Percentiles rank a stretch among this genome's conserved stretches.
These are phyloP conservation scores for Pachypeltis micranthus DNA, from an alignment of 1,140 invertebrate species.

Conservation along the genomic window DNA sequence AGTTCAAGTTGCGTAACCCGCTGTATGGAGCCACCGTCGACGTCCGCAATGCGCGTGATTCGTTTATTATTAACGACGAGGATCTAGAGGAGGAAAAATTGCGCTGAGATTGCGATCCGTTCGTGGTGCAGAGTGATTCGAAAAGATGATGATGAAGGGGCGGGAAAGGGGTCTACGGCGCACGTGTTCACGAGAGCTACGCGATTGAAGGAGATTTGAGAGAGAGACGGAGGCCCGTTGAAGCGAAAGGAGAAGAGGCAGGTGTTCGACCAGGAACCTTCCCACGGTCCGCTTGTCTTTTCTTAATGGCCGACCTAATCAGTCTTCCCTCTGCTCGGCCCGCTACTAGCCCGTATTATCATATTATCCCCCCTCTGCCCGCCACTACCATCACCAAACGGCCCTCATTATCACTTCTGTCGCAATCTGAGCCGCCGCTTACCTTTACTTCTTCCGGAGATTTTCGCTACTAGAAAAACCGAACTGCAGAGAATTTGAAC, in stretches of 20 bases:
- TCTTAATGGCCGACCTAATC: slow-evolving; percentile 8
- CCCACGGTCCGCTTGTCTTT: slow-evolving; percentile 5
- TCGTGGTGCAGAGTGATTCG: too few relatives aligned
- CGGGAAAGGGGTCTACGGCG: too few relatives aligned
- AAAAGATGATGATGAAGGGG: too few relatives aligned
- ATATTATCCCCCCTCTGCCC: neutral
- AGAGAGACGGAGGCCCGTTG: neutral
- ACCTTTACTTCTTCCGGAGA: too few relatives aligned
- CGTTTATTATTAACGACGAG: too few relatives aligned
- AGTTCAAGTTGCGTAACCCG: too few relatives aligned
- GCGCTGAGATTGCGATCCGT: too few relatives aligned
- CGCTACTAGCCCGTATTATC: slow-evolving; percentile 2
- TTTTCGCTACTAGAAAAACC: too few relatives aligned
- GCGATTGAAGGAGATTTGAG: neutral
- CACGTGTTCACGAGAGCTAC: slow-evolving; percentile 3
- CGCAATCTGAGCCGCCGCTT: slow-evolving; percentile 1
- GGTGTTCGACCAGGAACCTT: slow-evolving; percentile 4
- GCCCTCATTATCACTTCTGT: neutral
- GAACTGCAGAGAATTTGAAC: too few relatives aligned
- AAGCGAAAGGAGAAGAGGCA: slow-evolving; percentile 3
- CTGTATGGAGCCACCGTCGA: too few relatives aligned
- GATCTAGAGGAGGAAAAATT: too few relatives aligned
- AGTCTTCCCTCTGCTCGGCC: neutral
- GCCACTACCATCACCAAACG: neutral
- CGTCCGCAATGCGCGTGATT: too few relatives aligned